A percentile compares a stretch with the other conserved stretches of the same genome.
Evolutionary conservation across 2,888 invertebrate species (phyloP).

Genomic region (Philopedon plagiatum): DNA sequence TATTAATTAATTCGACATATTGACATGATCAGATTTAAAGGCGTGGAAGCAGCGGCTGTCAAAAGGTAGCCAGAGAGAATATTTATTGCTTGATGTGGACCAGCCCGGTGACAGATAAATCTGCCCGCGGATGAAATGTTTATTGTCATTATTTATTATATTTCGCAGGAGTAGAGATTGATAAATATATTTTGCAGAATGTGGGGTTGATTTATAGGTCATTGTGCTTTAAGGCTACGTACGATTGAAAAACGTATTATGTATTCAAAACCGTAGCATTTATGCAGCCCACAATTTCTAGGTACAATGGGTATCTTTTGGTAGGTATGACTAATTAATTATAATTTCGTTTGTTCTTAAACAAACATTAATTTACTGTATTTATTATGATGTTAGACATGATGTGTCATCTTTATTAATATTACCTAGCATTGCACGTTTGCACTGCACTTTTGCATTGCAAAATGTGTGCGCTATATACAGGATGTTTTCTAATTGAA

Average conservation of each 20-base stretch:
- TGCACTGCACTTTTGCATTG: too few relatives aligned
- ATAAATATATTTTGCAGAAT: conserved; percentile 41
- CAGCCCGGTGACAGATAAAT: conserved; percentile 44
- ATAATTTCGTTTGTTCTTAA: too few relatives aligned
- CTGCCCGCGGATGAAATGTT: conserved; percentile 42
- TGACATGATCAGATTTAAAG: conserved; percentile 32
- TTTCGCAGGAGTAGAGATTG: conserved; percentile 28
- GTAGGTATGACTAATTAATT: too few relatives aligned
- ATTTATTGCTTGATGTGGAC: conserved; percentile 35
- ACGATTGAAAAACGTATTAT: background rate
- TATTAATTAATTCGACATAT: conserved; percentile 39
- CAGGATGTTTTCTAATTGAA: too few relatives aligned
- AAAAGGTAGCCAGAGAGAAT: conserved; percentile 42
- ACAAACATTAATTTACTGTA: too few relatives aligned
- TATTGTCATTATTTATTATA: conserved; percentile 48
- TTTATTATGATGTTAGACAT: too few relatives aligned
- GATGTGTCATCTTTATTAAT: too few relatives aligned
- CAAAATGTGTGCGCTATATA: too few relatives aligned
- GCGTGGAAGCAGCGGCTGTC: conserved; percentile 36
- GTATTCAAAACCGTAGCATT: too few relatives aligned
- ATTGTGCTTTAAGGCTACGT: conserved; percentile 25
- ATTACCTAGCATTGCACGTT: too few relatives aligned
- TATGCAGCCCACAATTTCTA: too few relatives aligned
- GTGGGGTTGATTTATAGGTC: conserved; percentile 31
- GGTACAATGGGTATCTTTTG: too few relatives aligned